Evolutionary conservation across 1,140 invertebrate species (phyloP).

Genomic region (Onthophagus taurus): DNA sequence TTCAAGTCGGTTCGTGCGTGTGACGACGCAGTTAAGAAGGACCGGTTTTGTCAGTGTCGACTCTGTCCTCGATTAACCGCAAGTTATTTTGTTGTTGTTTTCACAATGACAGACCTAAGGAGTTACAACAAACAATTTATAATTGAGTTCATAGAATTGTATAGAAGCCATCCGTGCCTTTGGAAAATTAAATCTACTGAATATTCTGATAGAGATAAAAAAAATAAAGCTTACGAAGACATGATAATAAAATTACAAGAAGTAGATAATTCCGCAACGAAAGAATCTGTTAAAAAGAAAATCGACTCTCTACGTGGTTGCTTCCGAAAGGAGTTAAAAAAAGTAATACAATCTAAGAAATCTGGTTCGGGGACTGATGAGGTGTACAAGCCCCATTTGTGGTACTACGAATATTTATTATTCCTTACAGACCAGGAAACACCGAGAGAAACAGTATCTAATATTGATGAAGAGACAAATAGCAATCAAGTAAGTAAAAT

Average conservation of each 20-base stretch:
- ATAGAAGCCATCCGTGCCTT: conserved; percentile 3
- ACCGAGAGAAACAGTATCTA: conserved; percentile 7
- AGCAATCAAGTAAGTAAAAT: too few species aligned
- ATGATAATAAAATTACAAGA: background rate
- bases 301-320: conserved; percentile 10
- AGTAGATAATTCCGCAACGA: background rate
- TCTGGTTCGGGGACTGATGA: conserved; percentile 20
- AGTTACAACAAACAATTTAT: conserved; percentile 10
- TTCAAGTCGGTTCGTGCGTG: too few species aligned
- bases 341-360: conserved; percentile 21
- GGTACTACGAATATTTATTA: conserved; percentile 25
- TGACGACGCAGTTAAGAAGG: too few species aligned
- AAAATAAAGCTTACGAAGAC: conserved; percentile 10
- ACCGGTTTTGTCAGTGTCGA: too few species aligned
- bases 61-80: too few species aligned
- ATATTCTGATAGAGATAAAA: conserved; percentile 8
- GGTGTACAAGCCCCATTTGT: conserved; percentile 24
- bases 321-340: conserved; percentile 21
- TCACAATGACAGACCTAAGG: conserved; percentile 9
- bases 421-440: conserved; percentile 22
- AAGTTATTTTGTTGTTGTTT: too few species aligned
- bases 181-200: conserved; percentile 12
- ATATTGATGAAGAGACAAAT: conserved; percentile 4
- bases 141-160: conserved; percentile 12
- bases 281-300: conserved; percentile 8